phyloP scores from a whole-genome alignment of 2,888 invertebrate genomes.

The Dinocampus coccinellae region DNA sequence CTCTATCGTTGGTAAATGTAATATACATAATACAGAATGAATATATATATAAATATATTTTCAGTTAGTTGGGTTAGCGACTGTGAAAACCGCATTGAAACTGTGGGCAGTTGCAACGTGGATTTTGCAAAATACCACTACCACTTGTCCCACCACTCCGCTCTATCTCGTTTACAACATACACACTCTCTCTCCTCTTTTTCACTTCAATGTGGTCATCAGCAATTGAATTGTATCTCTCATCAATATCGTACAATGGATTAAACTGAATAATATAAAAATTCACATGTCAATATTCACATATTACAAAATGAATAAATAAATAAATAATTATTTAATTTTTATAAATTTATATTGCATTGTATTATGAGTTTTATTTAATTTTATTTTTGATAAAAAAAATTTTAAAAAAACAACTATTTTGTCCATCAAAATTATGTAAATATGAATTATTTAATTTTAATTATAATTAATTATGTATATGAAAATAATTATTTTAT shows the following conservation, averaged over 20 bases:
- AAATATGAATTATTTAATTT: no score
- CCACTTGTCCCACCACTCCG: not conserved
- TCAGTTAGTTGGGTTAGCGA: slow-evolving; percentile 10
- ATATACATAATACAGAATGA: not conserved
- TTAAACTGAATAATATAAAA: not conserved
- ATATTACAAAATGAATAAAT: not conserved
- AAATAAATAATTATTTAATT: not conserved
- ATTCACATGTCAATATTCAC: not conserved
- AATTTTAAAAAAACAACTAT: no score
- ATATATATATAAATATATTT: not conserved
- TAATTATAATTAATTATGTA: no score
- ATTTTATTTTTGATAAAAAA: no score
- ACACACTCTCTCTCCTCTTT: no score
- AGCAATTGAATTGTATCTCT: not conserved
- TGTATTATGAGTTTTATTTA: no score
- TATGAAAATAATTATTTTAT: no score
- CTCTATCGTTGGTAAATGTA: not conserved
- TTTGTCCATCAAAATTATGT: no score
- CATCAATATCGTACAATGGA: not conserved
- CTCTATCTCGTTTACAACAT: no score
- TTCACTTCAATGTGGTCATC: not conserved
- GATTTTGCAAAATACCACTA: slow-evolving; percentile 15
- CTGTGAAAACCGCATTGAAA: slow-evolving; percentile 23
- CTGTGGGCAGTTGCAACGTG: slow-evolving; percentile 9
- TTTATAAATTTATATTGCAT: no score